phyloP scores from a whole-genome alignment of 1,140 invertebrate genomes.

The Protaetia brevitarsis region DNA sequence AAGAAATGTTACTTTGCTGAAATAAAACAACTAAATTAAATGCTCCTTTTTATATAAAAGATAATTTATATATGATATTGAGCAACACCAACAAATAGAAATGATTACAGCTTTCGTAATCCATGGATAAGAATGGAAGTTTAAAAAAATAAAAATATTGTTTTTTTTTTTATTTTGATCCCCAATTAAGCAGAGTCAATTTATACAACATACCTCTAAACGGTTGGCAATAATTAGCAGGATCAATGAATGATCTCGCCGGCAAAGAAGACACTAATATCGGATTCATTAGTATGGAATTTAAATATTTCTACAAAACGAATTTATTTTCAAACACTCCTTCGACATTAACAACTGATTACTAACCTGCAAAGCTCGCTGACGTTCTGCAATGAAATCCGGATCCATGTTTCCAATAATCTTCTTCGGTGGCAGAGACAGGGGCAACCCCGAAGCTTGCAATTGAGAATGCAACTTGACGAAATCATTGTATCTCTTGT shows the following conservation, averaged over 20 bases:
- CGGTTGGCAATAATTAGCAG: slow-evolving; percentile 74
- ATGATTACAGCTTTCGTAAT: no score
- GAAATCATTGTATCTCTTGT: slow-evolving; percentile 86
- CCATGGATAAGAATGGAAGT: no score
- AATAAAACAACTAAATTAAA: no score
- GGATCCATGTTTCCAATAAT: slow-evolving; percentile 90
- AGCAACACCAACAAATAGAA: no score
- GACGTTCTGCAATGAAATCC: slow-evolving; percentile 85
- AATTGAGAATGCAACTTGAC: slow-evolving; percentile 69
- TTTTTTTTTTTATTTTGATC: no score
- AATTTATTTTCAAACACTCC: background rate
- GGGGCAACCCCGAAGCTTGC: slow-evolving; percentile 66
- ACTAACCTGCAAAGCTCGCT: slow-evolving; percentile 75
- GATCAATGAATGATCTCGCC: slow-evolving; percentile 84
- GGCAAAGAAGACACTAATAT: slow-evolving; percentile 73
- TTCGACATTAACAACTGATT: slow-evolving; percentile 21
- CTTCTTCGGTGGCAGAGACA: slow-evolving; percentile 83
- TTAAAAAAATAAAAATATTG: no score
- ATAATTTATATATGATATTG: no score
- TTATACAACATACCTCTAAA: slow-evolving; percentile 71
- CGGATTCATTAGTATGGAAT: slow-evolving; percentile 75
- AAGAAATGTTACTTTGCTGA: no score
- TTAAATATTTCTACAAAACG: slow-evolving; percentile 72
- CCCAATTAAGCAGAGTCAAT: no score
- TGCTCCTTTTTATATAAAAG: no score